Evolutionary conservation across 2,888 invertebrate genomes (phyloP), one percentile per base, ranked within the genome.

Genomic region (Yponomeuta sedellus): DNA sequence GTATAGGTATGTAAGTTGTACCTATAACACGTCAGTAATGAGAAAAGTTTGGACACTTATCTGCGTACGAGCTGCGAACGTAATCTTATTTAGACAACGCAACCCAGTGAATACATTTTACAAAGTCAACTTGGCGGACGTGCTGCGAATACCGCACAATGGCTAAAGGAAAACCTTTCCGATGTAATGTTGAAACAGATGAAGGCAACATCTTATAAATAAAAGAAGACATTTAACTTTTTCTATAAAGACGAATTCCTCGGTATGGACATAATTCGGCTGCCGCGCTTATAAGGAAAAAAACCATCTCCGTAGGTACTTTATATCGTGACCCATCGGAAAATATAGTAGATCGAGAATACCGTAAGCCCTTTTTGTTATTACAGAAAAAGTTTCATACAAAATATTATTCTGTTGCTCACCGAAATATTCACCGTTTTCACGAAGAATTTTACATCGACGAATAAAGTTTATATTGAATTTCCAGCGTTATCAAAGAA

Each of bases 101-200:
- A 19, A 16, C 28, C 39, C 12, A 39, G 62, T 39, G 19, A 62
- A 28, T 39, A 62, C 39, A 62, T 62, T 62, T 62, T 39, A 62
- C 62, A 62, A 62, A 62, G 62, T 62, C 28, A 62, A 39, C 62
- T 28, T 19, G 16, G 25, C 16, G 62, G 11, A 62, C 62, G 62
- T 62, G 62, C 28, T 19, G 12, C 28, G 62, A 62, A 62, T 62
- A 19, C 39, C 28, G 12, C 10, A 34, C 34, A 3, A 2, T 1
- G 19, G 62, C 20, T 59, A 34, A 52, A 16, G 62, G 62, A 39
- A n/a, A 62, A 62, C 62, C 25, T 62, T 62, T 62, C n/a, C 62
- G n/a, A 52, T 25, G 12, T 59, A 22, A 59, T 59, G 25, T 52
- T 52, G 16, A 52, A 52, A 52, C 12, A 52, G 44, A 16, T 16